These are phyloP conservation scores for Buathra laborator DNA, from an alignment of 2,888 invertebrate species.

Conservation along the genomic window DNA sequence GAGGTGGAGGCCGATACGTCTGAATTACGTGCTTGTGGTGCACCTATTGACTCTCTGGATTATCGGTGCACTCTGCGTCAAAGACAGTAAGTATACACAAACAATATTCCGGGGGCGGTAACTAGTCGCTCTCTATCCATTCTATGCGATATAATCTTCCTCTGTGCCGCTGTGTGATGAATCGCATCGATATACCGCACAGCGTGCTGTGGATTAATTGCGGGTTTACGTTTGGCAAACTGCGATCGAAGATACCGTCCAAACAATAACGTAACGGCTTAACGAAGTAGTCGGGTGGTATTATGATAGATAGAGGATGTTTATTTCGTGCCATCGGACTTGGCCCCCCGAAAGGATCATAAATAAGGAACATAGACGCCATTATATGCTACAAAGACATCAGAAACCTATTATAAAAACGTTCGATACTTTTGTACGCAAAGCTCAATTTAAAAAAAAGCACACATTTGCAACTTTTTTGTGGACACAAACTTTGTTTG, in stretches of 20 bases:
- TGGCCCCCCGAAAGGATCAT: background rate
- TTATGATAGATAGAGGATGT: slow-evolving; percentile 11
- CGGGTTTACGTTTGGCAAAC: slow-evolving; percentile 44
- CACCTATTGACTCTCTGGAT: slow-evolving; percentile 82
- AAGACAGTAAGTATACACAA: slow-evolving; percentile 81
- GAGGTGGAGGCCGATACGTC: slow-evolving; percentile 74
- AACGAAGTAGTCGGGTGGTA: slow-evolving; percentile 39
- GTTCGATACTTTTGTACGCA: too few species aligned
- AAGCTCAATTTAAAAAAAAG: too few species aligned
- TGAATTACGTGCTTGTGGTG: slow-evolving; percentile 77
- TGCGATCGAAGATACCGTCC: slow-evolving; percentile 13
- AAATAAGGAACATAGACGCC: too few species aligned
- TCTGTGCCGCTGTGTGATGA: slow-evolving; percentile 34
- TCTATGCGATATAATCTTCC: slow-evolving; percentile 18
- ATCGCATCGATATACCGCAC: slow-evolving; percentile 37
- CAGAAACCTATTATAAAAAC: too few species aligned
- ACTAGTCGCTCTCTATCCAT: slow-evolving; percentile 6
- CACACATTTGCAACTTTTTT: too few species aligned
- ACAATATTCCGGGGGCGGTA: slow-evolving; percentile 40
- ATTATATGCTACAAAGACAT: too few species aligned
- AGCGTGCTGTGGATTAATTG: slow-evolving; percentile 45
- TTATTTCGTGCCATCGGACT: background rate
- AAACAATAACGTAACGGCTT: slow-evolving; percentile 48
- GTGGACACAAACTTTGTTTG: too few species aligned
- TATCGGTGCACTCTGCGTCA: slow-evolving; percentile 83